phyloP scores from a whole-genome alignment of 2,797 vertebrate species.

The Enteromius trimaculatus region DNA sequence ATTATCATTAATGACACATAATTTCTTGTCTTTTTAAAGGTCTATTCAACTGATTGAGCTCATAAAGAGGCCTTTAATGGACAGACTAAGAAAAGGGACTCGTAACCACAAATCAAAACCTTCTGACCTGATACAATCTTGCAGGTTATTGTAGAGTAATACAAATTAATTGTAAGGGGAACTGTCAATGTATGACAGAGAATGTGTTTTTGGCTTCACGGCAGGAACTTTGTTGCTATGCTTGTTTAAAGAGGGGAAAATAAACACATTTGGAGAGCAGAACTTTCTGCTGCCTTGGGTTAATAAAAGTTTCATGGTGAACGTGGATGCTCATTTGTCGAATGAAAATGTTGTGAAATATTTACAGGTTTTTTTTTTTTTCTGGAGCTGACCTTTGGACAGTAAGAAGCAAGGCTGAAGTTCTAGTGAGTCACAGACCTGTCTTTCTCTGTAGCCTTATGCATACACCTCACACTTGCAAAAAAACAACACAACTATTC shows the following conservation, averaged over 20 bases:
- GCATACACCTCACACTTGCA: background rate
- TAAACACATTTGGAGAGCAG: constrained; percentile 44
- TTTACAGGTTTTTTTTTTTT: constrained; percentile 70
- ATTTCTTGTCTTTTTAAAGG: constrained; percentile 72
- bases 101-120: constrained; percentile 32
- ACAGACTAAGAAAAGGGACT: constrained; percentile 63
- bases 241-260: constrained; percentile 35
- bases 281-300: constrained; percentile 15
- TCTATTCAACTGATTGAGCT: constrained; percentile 49
- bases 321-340: constrained; percentile 51
- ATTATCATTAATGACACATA: constrained; percentile 80
- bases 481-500: constrained; percentile 6
- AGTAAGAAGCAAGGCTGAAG: constrained; percentile 59
- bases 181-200: constrained; percentile 23
- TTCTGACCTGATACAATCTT: constrained; percentile 44
- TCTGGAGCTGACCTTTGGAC: constrained; percentile 86
- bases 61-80: constrained; percentile 49
- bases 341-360: constrained; percentile 66
- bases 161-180: constrained; percentile 13
- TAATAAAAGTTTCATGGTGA: constrained; percentile 43
- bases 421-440: constrained; percentile 30
- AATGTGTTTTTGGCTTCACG: constrained; percentile 17
- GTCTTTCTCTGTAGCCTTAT: constrained; percentile 16
- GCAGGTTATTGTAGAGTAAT: constrained; percentile 34
- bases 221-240: constrained; percentile 31